Evolutionary conservation across 2,113 vertebrate species (phyloP), one percentile per base, ranked within the genome.

Genomic region (Opisthocomus hoazin): DNA sequence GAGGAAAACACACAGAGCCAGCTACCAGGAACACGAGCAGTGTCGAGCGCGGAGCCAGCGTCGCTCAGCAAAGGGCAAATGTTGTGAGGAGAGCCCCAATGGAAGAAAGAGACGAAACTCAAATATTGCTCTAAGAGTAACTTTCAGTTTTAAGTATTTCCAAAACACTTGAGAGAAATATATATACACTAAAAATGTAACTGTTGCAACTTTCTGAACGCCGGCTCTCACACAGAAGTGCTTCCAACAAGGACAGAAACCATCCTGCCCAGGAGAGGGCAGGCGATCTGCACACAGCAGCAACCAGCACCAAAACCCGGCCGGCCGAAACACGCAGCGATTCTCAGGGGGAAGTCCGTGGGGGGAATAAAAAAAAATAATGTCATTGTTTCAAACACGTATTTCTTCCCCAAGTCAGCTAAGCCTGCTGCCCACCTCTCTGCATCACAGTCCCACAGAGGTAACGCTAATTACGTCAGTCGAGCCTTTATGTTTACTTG

Each of bases 281-380:
- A 94, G 90, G 46, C 81, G 76, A 26, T 76, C 50, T 16, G 9
- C 2, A 60, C 1, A 2, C 22, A 70, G 70, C 29, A 85, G 37
- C 17, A 39, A 34, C 37, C 48, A 18, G 37, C 4, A 27, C 36
- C 46, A 61, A 76, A 53, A 9, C 54, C 79, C 6, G 27, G 37
- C 54, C 30, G 0, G 4, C 1, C 51, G 41, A 45, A 48, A 73
- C 0, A 27, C 2, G 0, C 9, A 48, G 57, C 58, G 34, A 8
- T 18, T 48, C 41, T 27, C 22, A 3, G 8, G 50, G 30, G 14
- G 39, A 68, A 68, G n/a, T 4, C 77, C 81, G n/a, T 19, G n/a
- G 24, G 34, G 48, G 12, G 15, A 18, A 18, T 16, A 45, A 45
- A 45, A 45, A 17, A 45, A 45, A 45, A 45, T 15, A 13, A 45